Evolutionary conservation across 2,888 invertebrate species (phyloP), one percentile per base, ranked within the genome.

Genomic region (Eubasilissa splendida): DNA sequence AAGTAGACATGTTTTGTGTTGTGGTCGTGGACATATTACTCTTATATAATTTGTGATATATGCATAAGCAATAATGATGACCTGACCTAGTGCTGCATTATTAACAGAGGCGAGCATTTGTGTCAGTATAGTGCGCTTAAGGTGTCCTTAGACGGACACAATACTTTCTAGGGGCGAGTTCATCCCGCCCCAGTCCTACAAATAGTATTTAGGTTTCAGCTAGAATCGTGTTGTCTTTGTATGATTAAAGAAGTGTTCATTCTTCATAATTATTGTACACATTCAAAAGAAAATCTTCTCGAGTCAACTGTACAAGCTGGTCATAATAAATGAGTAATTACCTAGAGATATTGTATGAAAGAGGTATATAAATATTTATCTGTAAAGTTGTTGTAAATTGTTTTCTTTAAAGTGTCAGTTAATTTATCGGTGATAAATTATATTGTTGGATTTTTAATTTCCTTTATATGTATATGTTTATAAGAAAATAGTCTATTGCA

Each of bases 1-100:
- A 76, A 73, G 56, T 60, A 56, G 79, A 42, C n/a, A 68, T 70
- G 70, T 33, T 22, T 77, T 68, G 58, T 74, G 74, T 74, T 74
- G 58, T 12, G 22, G 63, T 63, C 22, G 76, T 76, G 52, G 76
- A 50, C 73, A 70, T 50, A 56, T 79, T 59, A 74, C 74, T 75
- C 76, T 71, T 77, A 58, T 77, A 77, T 75, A 74, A 74, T 83
- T 83, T 83, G 83, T 83, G 83, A 83, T 83, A 83, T 82, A 80
- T 79, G 68, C 76, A 82, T 83, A 82, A 83, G 83, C 83, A 83
- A 83, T 83, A 83, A 83, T 73, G 79, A 79, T 52, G 56, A 70
- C 53, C 80, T 77, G 68, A 60, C 73, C 42, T 14, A 78, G 31
- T 31, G 63, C 42, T 12, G 63, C 31, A 5, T 54, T 10, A 22